phyloP scores from a whole-genome alignment of 2,113 vertebrate genomes.

The Neogobius melanostomus region DNA sequence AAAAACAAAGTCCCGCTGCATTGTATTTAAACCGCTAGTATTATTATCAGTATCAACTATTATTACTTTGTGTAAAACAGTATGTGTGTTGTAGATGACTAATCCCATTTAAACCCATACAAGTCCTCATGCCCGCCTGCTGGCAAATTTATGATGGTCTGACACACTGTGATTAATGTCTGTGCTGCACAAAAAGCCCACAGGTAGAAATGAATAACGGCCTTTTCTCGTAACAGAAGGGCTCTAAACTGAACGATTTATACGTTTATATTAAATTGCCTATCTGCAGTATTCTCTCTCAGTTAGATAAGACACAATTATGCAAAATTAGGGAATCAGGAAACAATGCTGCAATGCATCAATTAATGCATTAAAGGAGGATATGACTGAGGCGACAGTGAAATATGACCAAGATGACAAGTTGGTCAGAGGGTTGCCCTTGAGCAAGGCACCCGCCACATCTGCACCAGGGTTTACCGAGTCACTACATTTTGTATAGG shows the following conservation, averaged over 20 bases:
- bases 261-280: neutral
- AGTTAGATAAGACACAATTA: too few species aligned
- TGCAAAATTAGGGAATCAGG: too few species aligned
- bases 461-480: neutral
- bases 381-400: too few species aligned
- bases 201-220: conserved; percentile 28
- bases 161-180: conserved; percentile 44
- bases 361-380: too few species aligned
- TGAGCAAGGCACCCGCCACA: neutral
- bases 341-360: too few species aligned
- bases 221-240: neutral
- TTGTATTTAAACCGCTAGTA: too few species aligned
- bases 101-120: conserved; percentile 4
- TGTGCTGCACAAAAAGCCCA: conserved; percentile 17
- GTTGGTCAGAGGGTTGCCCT: neutral
- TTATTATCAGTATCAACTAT: too few species aligned
- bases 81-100: neutral
- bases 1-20: too few species aligned
- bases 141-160: conserved; percentile 43
- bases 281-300: too few species aligned
- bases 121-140: conserved; percentile 14
- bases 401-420: too few species aligned
- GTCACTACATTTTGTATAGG: neutral
- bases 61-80: neutral
- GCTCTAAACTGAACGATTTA: neutral